Conservation (phyloP, 2,888 invertebrate species). For the Caenorhabditis angaria region DNA sequence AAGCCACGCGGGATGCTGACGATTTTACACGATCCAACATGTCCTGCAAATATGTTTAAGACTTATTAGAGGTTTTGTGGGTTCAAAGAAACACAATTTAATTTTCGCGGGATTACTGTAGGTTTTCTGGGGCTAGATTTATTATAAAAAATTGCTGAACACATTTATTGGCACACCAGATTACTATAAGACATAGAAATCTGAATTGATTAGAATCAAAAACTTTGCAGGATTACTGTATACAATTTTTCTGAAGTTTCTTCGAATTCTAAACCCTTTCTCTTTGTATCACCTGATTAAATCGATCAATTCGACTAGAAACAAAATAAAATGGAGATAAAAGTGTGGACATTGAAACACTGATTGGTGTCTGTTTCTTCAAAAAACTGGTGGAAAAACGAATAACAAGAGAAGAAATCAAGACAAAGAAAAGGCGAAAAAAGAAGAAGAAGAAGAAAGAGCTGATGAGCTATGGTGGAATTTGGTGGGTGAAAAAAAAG, state of each 20-base stretch:
- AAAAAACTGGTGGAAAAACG: background rate
- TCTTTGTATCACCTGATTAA: slow-evolving; percentile 42
- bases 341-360: slow-evolving; percentile 19
- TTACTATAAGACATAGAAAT: too few relatives aligned
- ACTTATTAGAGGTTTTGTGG: background rate
- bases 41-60: slow-evolving; percentile 17
- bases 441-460: slow-evolving; percentile 1
- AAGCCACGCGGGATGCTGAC: slow-evolving; percentile 27
- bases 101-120: background rate
- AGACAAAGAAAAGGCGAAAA: background rate
- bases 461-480: slow-evolving; percentile 2
- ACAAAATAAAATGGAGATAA: slow-evolving; percentile 48
- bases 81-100: background rate
- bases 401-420: slow-evolving; percentile 5
- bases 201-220: too few relatives aligned
- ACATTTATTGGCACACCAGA: too few relatives aligned
- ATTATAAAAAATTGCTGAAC: too few relatives aligned
- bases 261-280: slow-evolving; percentile 1
- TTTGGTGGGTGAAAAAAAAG: background rate
- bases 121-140: too few relatives aligned
- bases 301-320: slow-evolving; percentile 41
- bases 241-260: too few relatives aligned
- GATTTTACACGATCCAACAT: slow-evolving; percentile 43
- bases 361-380: background rate
- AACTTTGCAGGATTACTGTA: too few relatives aligned